Conservation (phyloP, 2,888 invertebrate species). For the Neoascia interrupta region DNA sequence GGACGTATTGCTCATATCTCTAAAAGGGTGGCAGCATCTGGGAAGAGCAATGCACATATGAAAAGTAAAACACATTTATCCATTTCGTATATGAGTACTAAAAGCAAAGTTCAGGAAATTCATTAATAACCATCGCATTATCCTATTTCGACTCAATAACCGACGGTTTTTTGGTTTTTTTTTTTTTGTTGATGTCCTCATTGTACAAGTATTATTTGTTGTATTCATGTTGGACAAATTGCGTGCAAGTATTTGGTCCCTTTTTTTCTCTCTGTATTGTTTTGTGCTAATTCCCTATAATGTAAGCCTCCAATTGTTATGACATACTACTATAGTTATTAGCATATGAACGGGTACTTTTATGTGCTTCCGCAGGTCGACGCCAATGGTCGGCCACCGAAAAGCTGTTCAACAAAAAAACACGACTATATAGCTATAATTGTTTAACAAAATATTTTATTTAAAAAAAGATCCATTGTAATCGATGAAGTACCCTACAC, state of each 20-base stretch:
- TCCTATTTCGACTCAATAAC: conserved; percentile 60
- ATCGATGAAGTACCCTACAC: no score
- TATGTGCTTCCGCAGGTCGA: conserved; percentile 8
- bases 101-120: conserved; percentile 58
- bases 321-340: conserved; percentile 64
- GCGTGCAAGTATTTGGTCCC: conserved; percentile 34
- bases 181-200: background rate
- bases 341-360: conserved; percentile 53
- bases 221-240: conserved; percentile 45
- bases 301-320: conserved; percentile 54
- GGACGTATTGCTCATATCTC: conserved; percentile 27
- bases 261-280: conserved; percentile 1
- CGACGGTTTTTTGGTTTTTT: conserved; percentile 25
- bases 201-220: conserved; percentile 4
- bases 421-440: no score
- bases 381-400: background rate
- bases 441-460: no score
- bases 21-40: background rate
- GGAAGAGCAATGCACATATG: background rate
- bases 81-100: background rate
- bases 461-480: no score
- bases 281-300: conserved; percentile 51
- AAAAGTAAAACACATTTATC: background rate
- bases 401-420: conserved; percentile 47
- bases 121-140: conserved; percentile 66